Evolutionary conservation across 2,888 invertebrate genomes (phyloP).

Genomic region (Melanargia galathea): DNA sequence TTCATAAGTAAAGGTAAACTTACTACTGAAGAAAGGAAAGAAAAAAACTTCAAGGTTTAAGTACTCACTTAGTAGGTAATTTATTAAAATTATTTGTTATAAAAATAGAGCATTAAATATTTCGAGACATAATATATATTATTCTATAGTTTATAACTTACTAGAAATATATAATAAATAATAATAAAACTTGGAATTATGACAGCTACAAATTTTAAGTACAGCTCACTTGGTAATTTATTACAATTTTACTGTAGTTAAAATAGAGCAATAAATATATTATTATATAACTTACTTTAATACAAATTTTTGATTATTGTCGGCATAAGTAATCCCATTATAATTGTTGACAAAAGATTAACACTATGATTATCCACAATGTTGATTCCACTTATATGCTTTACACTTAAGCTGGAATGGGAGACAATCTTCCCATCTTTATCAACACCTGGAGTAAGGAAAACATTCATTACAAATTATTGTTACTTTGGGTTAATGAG

Average conservation of each 20-base stretch:
- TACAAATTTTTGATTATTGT: conserved; percentile 76
- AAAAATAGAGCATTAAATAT: neutral
- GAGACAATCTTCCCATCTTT: conserved; percentile 87
- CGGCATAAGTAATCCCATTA: conserved; percentile 88
- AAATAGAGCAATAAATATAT: too few species aligned
- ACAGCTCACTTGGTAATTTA: too few species aligned
- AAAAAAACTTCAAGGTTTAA: neutral
- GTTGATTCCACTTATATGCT: conserved; percentile 88
- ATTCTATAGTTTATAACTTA: too few species aligned
- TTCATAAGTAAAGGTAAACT: too few species aligned
- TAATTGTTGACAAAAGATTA: conserved; percentile 90
- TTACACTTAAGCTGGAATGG: conserved; percentile 85
- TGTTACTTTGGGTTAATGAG: too few species aligned
- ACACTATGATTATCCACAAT: conserved; percentile 94
- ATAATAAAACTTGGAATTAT: neutral
- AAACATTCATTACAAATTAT: neutral
- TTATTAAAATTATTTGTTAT: neutral
- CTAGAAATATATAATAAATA: neutral
- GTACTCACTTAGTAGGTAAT: neutral
- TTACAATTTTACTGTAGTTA: too few species aligned
- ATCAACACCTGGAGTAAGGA: conserved; percentile 83
- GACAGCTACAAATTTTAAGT: conserved; percentile 58
- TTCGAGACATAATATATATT: too few species aligned
- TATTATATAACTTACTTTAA: too few species aligned
- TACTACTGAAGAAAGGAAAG: neutral